Evolutionary conservation across 2,888 invertebrate species (phyloP).

Genomic region (Cataglyphis livida): DNA sequence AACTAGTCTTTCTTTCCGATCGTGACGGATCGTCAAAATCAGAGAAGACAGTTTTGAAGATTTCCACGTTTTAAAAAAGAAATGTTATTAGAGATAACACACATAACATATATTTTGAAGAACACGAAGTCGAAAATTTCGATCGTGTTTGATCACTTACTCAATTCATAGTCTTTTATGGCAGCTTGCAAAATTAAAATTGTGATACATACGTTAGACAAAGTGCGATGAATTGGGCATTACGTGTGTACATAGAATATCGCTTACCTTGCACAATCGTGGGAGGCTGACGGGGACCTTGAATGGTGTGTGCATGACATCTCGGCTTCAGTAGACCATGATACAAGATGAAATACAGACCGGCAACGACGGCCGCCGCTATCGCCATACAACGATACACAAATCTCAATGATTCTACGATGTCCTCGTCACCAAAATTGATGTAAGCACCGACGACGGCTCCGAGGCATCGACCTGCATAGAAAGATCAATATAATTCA

Average conservation of each 20-base stretch:
- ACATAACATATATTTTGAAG: constrained; percentile 9
- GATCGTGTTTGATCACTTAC: constrained; percentile 71
- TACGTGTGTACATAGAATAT: not conserved
- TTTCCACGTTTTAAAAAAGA: constrained; percentile 11
- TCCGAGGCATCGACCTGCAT: constrained; percentile 90
- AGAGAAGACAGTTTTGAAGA: constrained; percentile 32
- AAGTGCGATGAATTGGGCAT: not conserved
- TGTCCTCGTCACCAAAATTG: constrained; percentile 84
- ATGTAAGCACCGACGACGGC: constrained; percentile 88
- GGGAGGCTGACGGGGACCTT: constrained; percentile 89
- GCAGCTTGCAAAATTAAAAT: constrained; percentile 74
- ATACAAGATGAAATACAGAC: constrained; percentile 90
- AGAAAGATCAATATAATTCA: constrained; percentile 50
- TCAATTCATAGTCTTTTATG: constrained; percentile 78
- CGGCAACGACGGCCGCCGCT: constrained; percentile 89
- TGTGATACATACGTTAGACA: not conserved
- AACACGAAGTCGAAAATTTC: constrained; percentile 37
- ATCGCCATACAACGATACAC: constrained; percentile 90
- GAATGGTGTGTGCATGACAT: constrained; percentile 89
- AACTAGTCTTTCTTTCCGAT: constrained; percentile 28
- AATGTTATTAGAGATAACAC: constrained; percentile 2
- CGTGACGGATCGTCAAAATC: not conserved
- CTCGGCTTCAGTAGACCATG: constrained; percentile 91
- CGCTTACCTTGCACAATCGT: constrained; percentile 89
- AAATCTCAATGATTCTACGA: constrained; percentile 85